These are phyloP conservation scores for Campoplex capitator DNA, from an alignment of 2,888 invertebrate genomes.

Conservation along the genomic window DNA sequence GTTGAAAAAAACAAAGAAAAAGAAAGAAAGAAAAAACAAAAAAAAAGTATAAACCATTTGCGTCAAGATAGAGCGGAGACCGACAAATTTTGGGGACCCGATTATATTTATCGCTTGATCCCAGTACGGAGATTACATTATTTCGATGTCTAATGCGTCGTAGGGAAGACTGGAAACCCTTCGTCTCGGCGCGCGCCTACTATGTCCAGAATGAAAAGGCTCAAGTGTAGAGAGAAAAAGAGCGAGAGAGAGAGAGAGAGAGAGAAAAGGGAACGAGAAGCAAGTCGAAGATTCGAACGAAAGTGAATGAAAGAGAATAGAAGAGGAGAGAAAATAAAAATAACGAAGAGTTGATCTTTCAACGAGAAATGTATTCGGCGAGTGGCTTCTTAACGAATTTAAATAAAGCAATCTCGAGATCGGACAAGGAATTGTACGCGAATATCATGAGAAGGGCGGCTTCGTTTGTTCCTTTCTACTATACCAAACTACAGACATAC, in stretches of 20 bases:
- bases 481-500: constrained; percentile 25
- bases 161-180: constrained; percentile 67
- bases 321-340: constrained; percentile 23
- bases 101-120: constrained; percentile 80
- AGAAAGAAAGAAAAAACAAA: neutral
- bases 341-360: constrained; percentile 50
- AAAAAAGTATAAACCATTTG: constrained; percentile 18
- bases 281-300: constrained; percentile 54
- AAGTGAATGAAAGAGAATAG: constrained; percentile 70
- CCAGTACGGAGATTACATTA: constrained; percentile 77
- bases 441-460: constrained; percentile 66
- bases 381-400: constrained; percentile 75
- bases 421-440: constrained; percentile 74
- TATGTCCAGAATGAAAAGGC: constrained; percentile 36
- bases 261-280: constrained; percentile 28
- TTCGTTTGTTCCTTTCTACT: constrained; percentile 73
- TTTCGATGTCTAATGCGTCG: constrained; percentile 76
- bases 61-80: constrained; percentile 63
- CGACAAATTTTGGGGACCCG: constrained; percentile 77
- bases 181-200: constrained; percentile 52
- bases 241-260: constrained; percentile 36
- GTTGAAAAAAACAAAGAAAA: neutral
- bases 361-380: constrained; percentile 63
- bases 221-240: constrained; percentile 50
- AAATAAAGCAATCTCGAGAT: constrained; percentile 81